Conservation (phyloP, 2,888 invertebrate genomes). For the Ommatoiulus sabulosus region DNA sequence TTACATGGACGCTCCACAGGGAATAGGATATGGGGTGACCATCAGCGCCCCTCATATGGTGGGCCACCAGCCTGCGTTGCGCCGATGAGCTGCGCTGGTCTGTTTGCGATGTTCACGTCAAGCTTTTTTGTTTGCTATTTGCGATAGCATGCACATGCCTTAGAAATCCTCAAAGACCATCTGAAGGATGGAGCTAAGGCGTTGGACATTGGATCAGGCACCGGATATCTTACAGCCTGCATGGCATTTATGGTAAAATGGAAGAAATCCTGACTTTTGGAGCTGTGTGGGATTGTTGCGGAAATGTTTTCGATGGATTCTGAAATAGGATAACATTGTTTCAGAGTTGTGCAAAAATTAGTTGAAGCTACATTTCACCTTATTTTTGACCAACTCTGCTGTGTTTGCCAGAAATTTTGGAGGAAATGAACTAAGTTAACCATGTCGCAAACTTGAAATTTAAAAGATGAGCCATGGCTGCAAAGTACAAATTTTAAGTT, state of each 20-base stretch:
- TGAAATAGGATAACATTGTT: no score
- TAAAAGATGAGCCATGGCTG: no score
- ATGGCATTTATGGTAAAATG: slow-evolving; percentile 80
- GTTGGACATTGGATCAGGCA: slow-evolving; percentile 93
- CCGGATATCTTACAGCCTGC: slow-evolving; percentile 92
- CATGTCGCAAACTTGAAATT: no score
- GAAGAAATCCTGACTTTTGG: neutral
- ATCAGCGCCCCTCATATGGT: slow-evolving; percentile 98
- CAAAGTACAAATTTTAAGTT: no score
- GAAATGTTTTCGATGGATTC: neutral
- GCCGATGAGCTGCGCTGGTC: neutral
- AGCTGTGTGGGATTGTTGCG: neutral
- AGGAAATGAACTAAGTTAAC: no score
- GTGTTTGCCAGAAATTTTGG: no score
- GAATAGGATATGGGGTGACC: slow-evolving; percentile 94
- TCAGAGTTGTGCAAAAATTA: no score
- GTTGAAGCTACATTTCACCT: no score
- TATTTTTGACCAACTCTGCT: no score
- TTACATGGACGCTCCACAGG: slow-evolving; percentile 91
- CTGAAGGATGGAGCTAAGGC: slow-evolving; percentile 81
- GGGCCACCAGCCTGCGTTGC: slow-evolving; percentile 61
- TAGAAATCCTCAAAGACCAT: slow-evolving; percentile 85
- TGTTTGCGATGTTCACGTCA: neutral
- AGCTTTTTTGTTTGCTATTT: neutral
- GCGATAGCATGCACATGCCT: slow-evolving; percentile 86